phyloP scores from a whole-genome alignment of 2,797 vertebrate genomes.

The Phaenicophaeus curvirostris region DNA sequence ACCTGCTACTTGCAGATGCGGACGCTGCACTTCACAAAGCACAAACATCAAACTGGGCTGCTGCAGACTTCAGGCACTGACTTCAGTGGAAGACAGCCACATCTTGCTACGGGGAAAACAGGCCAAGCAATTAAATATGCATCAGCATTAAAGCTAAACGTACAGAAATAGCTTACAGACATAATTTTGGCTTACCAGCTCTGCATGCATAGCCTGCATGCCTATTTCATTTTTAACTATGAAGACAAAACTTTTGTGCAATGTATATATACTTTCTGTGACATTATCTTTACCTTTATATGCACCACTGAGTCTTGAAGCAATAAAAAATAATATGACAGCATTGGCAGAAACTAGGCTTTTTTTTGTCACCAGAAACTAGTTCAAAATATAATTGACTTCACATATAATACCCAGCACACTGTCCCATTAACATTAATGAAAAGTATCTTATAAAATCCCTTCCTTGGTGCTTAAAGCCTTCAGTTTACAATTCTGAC shows the following conservation, averaged over 20 bases:
- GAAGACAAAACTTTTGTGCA: constrained; percentile 17
- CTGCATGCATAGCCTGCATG: constrained; percentile 13
- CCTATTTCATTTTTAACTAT: constrained; percentile 26
- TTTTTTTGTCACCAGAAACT: not conserved
- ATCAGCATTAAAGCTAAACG: constrained; percentile 57
- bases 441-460: not conserved
- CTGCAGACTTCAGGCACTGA: constrained; percentile 8
- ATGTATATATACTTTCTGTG: not conserved
- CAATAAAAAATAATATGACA: not conserved
- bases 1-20: not conserved
- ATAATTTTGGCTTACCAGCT: constrained; percentile 31
- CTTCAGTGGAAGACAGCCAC: constrained; percentile 40
- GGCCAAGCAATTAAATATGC: constrained; percentile 67
- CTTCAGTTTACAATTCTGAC: not conserved
- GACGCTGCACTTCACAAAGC: not conserved
- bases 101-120: constrained; percentile 57
- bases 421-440: not conserved
- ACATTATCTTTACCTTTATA: not conserved
- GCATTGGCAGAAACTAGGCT: not conserved
- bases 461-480: not conserved
- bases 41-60: constrained; percentile 25
- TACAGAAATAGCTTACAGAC: constrained; percentile 58
- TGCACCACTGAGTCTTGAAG: not conserved
- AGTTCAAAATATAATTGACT: not conserved
- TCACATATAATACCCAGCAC: not conserved